Evolutionary conservation across 2,888 invertebrate species (phyloP).

Genomic region (Diloba caeruleocephala): DNA sequence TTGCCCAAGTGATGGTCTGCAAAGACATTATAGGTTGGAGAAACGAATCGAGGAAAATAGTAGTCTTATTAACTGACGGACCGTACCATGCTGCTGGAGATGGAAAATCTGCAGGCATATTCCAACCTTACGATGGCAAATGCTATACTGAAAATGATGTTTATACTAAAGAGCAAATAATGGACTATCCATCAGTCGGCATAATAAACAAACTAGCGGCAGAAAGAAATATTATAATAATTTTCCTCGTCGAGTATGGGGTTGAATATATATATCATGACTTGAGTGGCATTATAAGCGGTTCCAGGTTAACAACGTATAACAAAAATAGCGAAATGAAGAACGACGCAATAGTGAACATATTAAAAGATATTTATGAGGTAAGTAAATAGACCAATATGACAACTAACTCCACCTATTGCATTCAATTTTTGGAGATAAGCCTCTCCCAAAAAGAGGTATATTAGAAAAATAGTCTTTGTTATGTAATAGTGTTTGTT

Average conservation of each 20-base stretch:
- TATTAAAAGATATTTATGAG: slow-evolving; percentile 66
- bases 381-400: slow-evolving; percentile 51
- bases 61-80: slow-evolving; percentile 94
- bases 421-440: too few relatives aligned
- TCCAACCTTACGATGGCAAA: slow-evolving; percentile 92
- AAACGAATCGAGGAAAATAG: slow-evolving; percentile 91
- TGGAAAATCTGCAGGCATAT: slow-evolving; percentile 91
- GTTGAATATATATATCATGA: slow-evolving; percentile 49
- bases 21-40: slow-evolving; percentile 93
- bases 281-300: slow-evolving; percentile 57
- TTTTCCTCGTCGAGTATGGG: slow-evolving; percentile 61
- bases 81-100: slow-evolving; percentile 94
- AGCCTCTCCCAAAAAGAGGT: too few relatives aligned
- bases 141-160: slow-evolving; percentile 89
- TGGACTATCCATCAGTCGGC: slow-evolving; percentile 95
- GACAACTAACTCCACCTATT: not conserved
- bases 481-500: too few relatives aligned
- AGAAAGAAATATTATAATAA: slow-evolving; percentile 62
- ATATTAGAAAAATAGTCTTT: too few relatives aligned
- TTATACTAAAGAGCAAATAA: slow-evolving; percentile 88
- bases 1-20: slow-evolving; percentile 93
- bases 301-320: slow-evolving; percentile 56
- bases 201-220: slow-evolving; percentile 87
- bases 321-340: not conserved
- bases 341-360: slow-evolving; percentile 43